Conservation (phyloP, 2,113 vertebrate genomes). For the Dasyprocta punctata region DNA sequence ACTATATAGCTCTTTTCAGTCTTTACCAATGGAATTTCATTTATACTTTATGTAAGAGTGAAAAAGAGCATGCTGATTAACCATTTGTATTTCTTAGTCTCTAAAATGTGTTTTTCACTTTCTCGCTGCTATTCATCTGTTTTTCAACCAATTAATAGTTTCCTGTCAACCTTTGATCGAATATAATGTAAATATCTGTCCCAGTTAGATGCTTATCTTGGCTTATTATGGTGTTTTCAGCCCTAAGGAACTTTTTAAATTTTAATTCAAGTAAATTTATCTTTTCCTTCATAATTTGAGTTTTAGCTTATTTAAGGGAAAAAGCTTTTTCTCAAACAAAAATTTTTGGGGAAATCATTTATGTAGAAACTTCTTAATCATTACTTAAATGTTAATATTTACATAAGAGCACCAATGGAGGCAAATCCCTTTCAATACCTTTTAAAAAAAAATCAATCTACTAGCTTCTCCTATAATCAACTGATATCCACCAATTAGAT, state of each 20-base stretch:
- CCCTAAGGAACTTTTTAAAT: not conserved
- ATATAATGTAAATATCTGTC: not conserved
- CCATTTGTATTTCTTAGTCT: not conserved
- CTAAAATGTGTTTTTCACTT: constrained; percentile 3
- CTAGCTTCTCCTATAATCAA: not conserved
- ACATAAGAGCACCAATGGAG: not conserved
- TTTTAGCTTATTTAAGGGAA: not conserved
- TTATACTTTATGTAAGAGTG: not conserved
- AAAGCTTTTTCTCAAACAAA: not conserved
- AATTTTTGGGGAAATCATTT: not conserved
- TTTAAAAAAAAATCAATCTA: constrained; percentile 45
- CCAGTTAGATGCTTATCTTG: not conserved
- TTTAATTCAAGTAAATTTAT: constrained; percentile 16
- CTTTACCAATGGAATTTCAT: not conserved
- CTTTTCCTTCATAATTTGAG: not conserved
- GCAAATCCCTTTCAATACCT: not conserved
- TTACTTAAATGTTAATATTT: not conserved
- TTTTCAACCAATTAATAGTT: not conserved
- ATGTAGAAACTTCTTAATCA: not conserved
- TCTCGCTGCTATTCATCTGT: not conserved
- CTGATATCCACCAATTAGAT: not conserved
- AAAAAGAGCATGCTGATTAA: not conserved
- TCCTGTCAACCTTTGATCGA: not conserved
- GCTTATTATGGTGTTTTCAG: not conserved
- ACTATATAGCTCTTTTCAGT: not conserved